Evolutionary conservation across 1,140 invertebrate species (phyloP), one percentile per base, ranked within the genome.

Genomic region (Lucilia cuprina): DNA sequence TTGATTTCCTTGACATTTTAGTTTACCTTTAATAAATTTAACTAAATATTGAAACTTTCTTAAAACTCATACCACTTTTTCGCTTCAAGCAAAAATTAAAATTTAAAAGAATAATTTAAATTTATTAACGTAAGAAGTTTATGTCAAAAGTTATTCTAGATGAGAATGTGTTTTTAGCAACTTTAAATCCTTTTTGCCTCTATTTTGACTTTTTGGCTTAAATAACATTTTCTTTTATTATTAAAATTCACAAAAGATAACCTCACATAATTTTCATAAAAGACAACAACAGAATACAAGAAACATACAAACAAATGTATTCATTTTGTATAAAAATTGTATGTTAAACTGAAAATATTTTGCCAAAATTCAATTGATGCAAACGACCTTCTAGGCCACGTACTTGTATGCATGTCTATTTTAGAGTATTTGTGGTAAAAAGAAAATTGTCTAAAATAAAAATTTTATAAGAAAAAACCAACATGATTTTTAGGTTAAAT

Each of bases 191-290:
- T 19, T 70, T 70, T 21, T 21, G n/a, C 7, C 5, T 70, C 9
- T 70, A 70, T 70, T 70, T 70, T 70, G 65, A 21, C 65, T 21
- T 70, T 70, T 70, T 70, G 19, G 21, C 65, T 70, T 70, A 12
- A 70, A 70, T 70, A 70, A 21, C 65, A 70, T 21, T 25, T 70
- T 19, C 55, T 60, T 60, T 60, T 60, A 60, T 21, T 70, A 70
- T 70, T 21, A 70, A 70, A 70, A 70, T 70, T 70, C 65, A 70
- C 65, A 70, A 70, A 70, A 25, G 65, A 21, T 21, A 70, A 70
- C 65, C 65, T 70, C 65, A 70, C 65, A 25, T 70, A 70, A 70
- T 70, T 70, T 70, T 70, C 65, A 70, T 14, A 70, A 70, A 70
- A 70, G 17, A 21, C 65, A 70, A 7, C n/a, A 70, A 8, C 19